Evolutionary conservation across 2,888 invertebrate species (phyloP).

Genomic region (Reticulitermes lucifugus): DNA sequence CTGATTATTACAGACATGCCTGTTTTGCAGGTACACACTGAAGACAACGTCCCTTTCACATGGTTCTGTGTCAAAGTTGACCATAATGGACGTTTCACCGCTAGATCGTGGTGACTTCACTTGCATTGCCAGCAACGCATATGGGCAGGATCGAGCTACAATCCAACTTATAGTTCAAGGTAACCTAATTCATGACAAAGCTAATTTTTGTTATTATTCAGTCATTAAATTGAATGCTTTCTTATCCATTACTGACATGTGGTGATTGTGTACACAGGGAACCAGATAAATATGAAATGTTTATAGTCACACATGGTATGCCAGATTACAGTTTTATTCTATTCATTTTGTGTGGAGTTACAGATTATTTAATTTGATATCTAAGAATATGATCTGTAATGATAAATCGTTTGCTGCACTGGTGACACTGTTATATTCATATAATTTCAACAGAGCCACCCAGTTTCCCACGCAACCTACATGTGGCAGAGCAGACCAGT

Average conservation of each 20-base stretch:
- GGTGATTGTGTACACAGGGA: no score
- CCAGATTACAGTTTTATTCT: no score
- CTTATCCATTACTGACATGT: no score
- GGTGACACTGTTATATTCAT: background rate
- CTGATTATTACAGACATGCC: background rate
- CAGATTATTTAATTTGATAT: no score
- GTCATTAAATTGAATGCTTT: no score
- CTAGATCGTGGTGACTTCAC: constrained; percentile 71
- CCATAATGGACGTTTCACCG: constrained; percentile 67
- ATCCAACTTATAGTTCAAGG: constrained; percentile 64
- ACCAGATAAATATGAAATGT: no score
- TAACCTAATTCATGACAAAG: constrained; percentile 52
- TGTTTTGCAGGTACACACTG: constrained; percentile 59
- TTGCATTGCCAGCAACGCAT: constrained; percentile 72
- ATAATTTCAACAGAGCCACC: constrained; percentile 67
- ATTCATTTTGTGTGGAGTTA: no score
- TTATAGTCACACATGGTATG: no score
- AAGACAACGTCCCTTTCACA: constrained; percentile 61
- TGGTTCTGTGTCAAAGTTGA: constrained; percentile 68
- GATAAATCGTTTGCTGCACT: no score
- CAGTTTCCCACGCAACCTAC: constrained; percentile 70
- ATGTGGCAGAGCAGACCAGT: constrained; percentile 68
- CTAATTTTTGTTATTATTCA: no score
- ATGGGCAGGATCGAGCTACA: constrained; percentile 69
- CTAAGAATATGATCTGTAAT: no score